A percentile compares a stretch with the other conserved stretches of the same genome.
Conservation (phyloP, 2,797 vertebrate species). For the Tadarida brasiliensis region DNA sequence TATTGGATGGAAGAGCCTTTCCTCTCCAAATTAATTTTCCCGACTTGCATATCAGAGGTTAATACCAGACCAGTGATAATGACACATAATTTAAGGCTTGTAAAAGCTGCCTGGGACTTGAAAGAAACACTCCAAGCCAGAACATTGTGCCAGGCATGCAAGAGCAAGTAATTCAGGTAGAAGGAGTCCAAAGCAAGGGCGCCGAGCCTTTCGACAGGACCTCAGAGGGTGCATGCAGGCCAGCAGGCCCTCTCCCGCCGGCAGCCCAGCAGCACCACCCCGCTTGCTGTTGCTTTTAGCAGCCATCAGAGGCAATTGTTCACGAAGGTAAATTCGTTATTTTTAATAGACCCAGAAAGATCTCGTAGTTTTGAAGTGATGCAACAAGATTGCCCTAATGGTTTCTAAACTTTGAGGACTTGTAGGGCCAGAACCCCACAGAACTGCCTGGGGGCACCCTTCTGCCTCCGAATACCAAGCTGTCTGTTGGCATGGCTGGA, state of each 20-base stretch:
- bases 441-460: constrained; percentile 63
- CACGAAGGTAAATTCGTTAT: constrained; percentile 63
- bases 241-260: not conserved
- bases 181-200: constrained; percentile 42
- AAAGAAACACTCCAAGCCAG: constrained; percentile 80
- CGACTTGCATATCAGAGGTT: constrained; percentile 78
- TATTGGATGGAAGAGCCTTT: constrained; percentile 66
- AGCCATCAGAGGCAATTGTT: constrained; percentile 40
- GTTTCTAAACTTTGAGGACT: constrained; percentile 76
- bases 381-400: constrained; percentile 75
- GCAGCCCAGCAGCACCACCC: not conserved
- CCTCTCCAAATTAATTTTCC: constrained; percentile 67
- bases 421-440: constrained; percentile 64
- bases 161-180: constrained; percentile 64
- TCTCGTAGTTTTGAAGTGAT: constrained; percentile 52
- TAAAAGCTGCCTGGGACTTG: constrained; percentile 80
- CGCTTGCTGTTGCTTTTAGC: not conserved
- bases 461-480: constrained; percentile 61
- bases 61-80: constrained; percentile 80
- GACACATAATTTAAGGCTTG: constrained; percentile 83
- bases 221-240: not conserved
- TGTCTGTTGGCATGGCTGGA: constrained; percentile 72
- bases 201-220: not conserved
- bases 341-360: constrained; percentile 60
- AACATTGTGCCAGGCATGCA: constrained; percentile 66